Evolutionary conservation across 2,797 vertebrate species (phyloP), one percentile per base, ranked within the genome.

Genomic region (Tiaroga cobitis): DNA sequence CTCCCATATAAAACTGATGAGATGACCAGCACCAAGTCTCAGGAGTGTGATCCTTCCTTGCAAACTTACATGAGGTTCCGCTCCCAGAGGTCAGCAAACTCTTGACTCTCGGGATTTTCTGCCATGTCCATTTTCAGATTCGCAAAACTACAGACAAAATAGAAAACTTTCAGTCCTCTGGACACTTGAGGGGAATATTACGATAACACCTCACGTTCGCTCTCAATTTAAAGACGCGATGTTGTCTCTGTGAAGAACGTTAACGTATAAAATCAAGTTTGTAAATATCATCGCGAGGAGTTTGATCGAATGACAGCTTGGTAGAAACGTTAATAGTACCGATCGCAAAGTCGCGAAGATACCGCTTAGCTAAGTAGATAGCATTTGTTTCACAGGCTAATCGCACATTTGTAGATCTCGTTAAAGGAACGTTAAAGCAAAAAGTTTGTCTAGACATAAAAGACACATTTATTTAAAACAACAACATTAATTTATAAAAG

Each of bases 21-120:
- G 15, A 73, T 32, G 39, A 41, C 34, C 26, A 59, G 26, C 16
- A 21, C 24, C 43, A 26, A 10, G 3, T 78, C 24, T 78, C 34
- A 16, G 13, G 39, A 56, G 29, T 6, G 49, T 16, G 63, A 46
- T 15, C 32, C 72, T 65, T 65, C 49, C 56, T 68, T 81, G 24
- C 3, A 65, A 84, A 80, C 91, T 92, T 82, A 92, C 92, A 91
- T 84, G 8, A 91, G 79, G 9, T 89, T 93, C 93, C 93, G 95
- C 0, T 93, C 80, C 89, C 89, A 90, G 19, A 93, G 89, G 29
- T 90, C 88, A 74, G 95, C 96, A 0, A 94, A 94, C 69, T 94
- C 94, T 78, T 95, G 93, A 81, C 93, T 95, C 16, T 80, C 84
- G 32, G 84, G 16, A 39, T 82, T 79, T 13, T 70, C 76, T 67